phyloP scores from a whole-genome alignment of 1,140 invertebrate genomes.

The Drosophila bocqueti region DNA sequence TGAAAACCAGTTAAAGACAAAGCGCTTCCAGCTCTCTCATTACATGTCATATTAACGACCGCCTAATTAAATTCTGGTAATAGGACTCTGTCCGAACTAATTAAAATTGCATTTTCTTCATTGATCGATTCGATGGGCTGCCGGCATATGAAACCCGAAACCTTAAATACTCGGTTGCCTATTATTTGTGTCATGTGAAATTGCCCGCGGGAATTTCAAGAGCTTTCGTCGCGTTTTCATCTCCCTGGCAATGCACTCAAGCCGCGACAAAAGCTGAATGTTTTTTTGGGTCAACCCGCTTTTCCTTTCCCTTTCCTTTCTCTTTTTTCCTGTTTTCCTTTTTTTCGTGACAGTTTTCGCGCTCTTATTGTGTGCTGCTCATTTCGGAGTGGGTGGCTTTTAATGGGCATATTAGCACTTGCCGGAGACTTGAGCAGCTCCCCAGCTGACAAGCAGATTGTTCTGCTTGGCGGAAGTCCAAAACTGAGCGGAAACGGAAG shows the following conservation, averaged over 20 bases:
- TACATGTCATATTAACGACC: slow-evolving; percentile 19
- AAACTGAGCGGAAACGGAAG: slow-evolving; percentile 19
- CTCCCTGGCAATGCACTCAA: slow-evolving; percentile 45
- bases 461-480: slow-evolving; percentile 14
- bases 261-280: slow-evolving; percentile 44
- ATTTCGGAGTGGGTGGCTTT: slow-evolving; percentile 33
- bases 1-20: not conserved
- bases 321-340: slow-evolving; percentile 34
- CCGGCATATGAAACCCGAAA: not conserved
- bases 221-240: slow-evolving; percentile 30
- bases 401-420: slow-evolving; percentile 62
- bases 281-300: slow-evolving; percentile 56
- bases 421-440: slow-evolving; percentile 15
- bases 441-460: slow-evolving; percentile 27
- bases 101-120: slow-evolving; percentile 40
- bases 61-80: slow-evolving; percentile 17
- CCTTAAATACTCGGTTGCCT: slow-evolving; percentile 7
- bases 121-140: slow-evolving; percentile 32
- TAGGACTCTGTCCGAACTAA: slow-evolving; percentile 24
- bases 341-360: slow-evolving; percentile 50
- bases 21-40: slow-evolving; percentile 1
- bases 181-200: slow-evolving; percentile 14
- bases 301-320: slow-evolving; percentile 14
- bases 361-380: slow-evolving; percentile 43
- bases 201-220: slow-evolving; percentile 19